Conservation (phyloP, 2,797 vertebrate genomes). For the Pipistrellus pipistrellus region DNA sequence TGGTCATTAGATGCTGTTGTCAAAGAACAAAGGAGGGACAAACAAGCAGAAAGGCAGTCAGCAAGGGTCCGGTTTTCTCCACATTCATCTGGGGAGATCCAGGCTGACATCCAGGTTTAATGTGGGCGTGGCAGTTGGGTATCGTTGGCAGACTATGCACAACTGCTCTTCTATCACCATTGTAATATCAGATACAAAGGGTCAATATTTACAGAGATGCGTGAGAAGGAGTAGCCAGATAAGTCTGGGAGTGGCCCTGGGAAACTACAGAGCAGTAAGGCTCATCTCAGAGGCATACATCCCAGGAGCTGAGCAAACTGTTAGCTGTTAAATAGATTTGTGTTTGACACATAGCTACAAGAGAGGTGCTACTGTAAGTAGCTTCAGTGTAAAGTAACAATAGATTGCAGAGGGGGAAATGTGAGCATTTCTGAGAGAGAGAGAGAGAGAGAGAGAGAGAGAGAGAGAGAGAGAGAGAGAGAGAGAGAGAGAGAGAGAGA, state of each 20-base stretch:
- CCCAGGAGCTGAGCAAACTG: not conserved
- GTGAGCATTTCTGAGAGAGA: not conserved
- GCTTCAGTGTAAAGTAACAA: not conserved
- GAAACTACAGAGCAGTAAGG: not conserved
- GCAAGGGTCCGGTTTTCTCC: not conserved
- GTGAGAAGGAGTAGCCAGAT: not conserved
- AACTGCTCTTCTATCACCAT: not conserved
- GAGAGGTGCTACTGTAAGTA: not conserved
- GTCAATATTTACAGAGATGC: not conserved
- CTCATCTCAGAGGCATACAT: not conserved
- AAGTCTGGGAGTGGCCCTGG: not conserved
- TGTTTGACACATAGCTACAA: not conserved
- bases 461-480: not conserved
- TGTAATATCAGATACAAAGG: not conserved
- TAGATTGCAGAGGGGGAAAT: not conserved
- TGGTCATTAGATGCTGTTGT: slow-evolving; percentile 57
- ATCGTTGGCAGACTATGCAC: not conserved
- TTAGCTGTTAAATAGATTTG: not conserved
- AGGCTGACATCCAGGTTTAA: slow-evolving; percentile 19
- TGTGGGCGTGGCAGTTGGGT: not conserved
- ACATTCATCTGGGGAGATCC: slow-evolving; percentile 11
- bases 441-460: slow-evolving; percentile 27
- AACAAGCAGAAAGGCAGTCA: not conserved
- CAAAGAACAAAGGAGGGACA: slow-evolving; percentile 51
- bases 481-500: not conserved